Percentiles rank a stretch among this genome's conserved stretches.
Evolutionary conservation across 92 coral and sea anemone species (phyloP).

Genomic region (Porites cylindrica): DNA sequence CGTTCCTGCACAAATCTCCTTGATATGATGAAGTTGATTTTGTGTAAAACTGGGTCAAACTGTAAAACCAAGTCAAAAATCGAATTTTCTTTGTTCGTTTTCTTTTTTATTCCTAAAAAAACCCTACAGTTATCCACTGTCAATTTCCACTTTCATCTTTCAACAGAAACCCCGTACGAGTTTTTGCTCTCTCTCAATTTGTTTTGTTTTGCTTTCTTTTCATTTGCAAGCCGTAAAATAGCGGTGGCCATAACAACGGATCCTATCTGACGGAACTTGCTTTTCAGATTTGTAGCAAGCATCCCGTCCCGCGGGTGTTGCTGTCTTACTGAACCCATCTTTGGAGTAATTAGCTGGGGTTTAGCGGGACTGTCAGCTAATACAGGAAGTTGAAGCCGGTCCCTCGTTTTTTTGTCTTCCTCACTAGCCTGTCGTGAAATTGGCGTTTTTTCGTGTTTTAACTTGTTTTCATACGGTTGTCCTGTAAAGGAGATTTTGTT

Average conservation of each 20-base stretch:
- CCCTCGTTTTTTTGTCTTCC: background rate
- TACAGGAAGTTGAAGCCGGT: slow-evolving; percentile 4
- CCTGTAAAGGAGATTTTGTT: slow-evolving; percentile 21
- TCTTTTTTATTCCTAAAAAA: background rate
- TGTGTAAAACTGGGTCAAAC: background rate
- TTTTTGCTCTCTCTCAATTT: no score
- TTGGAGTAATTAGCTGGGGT: slow-evolving; percentile 7
- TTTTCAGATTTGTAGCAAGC: slow-evolving; percentile 49
- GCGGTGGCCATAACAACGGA: slow-evolving; percentile 51
- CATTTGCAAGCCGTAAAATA: slow-evolving; percentile 31
- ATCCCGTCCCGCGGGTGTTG: slow-evolving; percentile 26
- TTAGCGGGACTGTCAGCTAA: background rate
- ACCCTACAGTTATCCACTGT: no score
- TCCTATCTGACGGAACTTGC: slow-evolving; percentile 55
- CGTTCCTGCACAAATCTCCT: background rate
- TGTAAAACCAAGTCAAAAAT: no score
- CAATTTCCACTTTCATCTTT: no score
- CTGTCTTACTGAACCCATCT: slow-evolving; percentile 4
- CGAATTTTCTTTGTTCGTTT: no score
- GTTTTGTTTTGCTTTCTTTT: background rate
- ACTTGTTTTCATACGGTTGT: background rate
- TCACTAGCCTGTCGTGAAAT: background rate
- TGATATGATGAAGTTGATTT: background rate
- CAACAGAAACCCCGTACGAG: no score
- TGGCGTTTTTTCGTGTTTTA: background rate